Evolutionary conservation across 2,888 invertebrate genomes (phyloP).

Genomic region (Rotaria macrura): DNA sequence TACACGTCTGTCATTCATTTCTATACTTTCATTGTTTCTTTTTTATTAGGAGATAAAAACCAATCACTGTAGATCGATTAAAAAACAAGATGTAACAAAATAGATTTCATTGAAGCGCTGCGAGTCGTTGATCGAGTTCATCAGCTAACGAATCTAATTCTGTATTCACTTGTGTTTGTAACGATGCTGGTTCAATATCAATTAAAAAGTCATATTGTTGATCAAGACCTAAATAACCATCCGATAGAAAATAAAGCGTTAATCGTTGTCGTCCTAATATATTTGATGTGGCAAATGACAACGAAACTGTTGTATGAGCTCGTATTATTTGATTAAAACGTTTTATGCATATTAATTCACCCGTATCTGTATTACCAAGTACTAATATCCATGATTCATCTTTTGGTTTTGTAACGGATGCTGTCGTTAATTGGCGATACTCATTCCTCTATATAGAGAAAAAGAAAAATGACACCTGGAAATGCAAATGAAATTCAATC

Average conservation of each 20-base stretch:
- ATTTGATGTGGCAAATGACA: constrained; percentile 60
- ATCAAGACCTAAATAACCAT: constrained; percentile 81
- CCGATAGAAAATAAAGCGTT: constrained; percentile 74
- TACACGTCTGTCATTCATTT: no score
- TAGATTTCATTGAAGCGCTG: neutral
- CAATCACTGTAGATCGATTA: no score
- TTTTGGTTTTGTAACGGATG: constrained; percentile 79
- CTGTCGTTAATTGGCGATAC: constrained; percentile 52
- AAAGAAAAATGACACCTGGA: no score
- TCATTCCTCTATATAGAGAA: no score
- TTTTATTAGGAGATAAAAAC: no score
- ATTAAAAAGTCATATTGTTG: constrained; percentile 57
- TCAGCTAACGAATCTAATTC: neutral
- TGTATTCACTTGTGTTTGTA: neutral
- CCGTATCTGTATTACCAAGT: constrained; percentile 62
- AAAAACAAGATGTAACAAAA: no score
- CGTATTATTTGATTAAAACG: constrained; percentile 36
- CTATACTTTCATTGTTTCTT: no score
- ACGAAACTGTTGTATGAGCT: constrained; percentile 38
- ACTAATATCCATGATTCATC: constrained; percentile 89
- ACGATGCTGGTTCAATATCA: neutral
- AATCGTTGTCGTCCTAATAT: constrained; percentile 47
- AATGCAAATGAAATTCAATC: no score
- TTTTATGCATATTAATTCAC: constrained; percentile 52
- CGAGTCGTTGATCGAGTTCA: neutral